A percentile compares a stretch with the other conserved stretches of the same genome.
Evolutionary conservation across 2,888 invertebrate species (phyloP).

Genomic region (Epistrophe grossulariae): DNA sequence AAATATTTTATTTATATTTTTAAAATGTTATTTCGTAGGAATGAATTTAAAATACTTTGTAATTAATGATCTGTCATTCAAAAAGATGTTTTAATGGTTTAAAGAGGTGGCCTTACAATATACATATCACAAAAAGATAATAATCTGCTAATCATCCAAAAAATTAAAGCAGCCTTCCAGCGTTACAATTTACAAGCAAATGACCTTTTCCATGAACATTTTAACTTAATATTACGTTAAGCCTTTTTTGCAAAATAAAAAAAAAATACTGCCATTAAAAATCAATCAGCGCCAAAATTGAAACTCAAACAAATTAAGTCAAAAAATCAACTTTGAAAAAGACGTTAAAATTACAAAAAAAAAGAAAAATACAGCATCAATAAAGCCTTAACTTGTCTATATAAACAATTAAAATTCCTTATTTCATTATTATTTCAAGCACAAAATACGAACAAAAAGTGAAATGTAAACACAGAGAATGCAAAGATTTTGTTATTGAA

Average conservation of each 20-base stretch:
- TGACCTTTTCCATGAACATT: neutral
- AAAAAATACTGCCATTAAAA: constrained; percentile 44
- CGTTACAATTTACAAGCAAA: constrained; percentile 6
- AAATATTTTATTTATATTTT: too few species aligned
- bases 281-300: constrained; percentile 56
- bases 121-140: neutral
- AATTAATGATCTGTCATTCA: too few species aligned
- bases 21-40: too few species aligned
- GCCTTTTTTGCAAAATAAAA: neutral
- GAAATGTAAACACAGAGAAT: constrained; percentile 63
- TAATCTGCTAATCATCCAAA: constrained; percentile 10
- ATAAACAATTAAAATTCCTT: constrained; percentile 39
- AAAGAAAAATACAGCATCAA: neutral
- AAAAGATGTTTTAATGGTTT: neutral
- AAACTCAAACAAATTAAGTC: constrained; percentile 62
- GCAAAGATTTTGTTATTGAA: constrained; percentile 56
- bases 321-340: constrained; percentile 37
- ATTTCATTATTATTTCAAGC: constrained; percentile 5
- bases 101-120: neutral
- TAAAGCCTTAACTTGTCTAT: constrained; percentile 17
- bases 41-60: too few species aligned
- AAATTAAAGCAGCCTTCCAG: neutral
- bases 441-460: constrained; percentile 5
- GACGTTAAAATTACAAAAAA: constrained; percentile 20
- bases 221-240: neutral